Evolutionary conservation across 1,140 invertebrate species (phyloP).

Genomic region (Drosophila athabasca): DNA sequence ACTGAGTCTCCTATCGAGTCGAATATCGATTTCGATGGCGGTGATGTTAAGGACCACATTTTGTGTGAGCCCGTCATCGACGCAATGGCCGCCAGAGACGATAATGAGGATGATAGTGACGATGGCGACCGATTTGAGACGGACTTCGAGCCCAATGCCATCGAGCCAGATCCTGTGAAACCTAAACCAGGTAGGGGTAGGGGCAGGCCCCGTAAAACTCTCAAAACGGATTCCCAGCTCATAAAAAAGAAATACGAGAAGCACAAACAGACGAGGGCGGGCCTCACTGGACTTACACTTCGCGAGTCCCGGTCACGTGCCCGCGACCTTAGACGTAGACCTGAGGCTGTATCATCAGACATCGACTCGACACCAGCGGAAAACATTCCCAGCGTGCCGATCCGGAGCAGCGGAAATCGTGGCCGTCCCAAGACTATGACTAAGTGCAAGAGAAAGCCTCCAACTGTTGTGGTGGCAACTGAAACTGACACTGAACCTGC

Average conservation of each 20-base stretch:
- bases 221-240: constrained; percentile 34
- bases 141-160: constrained; percentile 28
- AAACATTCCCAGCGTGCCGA: too few relatives aligned
- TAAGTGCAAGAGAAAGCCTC: constrained; percentile 5
- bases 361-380: too few relatives aligned
- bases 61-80: constrained; percentile 71
- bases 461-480: neutral
- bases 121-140: constrained; percentile 26
- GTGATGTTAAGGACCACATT: constrained; percentile 68
- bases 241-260: constrained; percentile 46
- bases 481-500: constrained; percentile 10
- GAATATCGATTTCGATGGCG: constrained; percentile 43
- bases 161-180: constrained; percentile 21
- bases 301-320: constrained; percentile 49
- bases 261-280: constrained; percentile 18
- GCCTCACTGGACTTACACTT: constrained; percentile 24
- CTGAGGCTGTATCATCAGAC: too few relatives aligned
- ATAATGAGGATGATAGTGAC: constrained; percentile 13
- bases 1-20: constrained; percentile 55
- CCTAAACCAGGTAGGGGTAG: constrained; percentile 8
- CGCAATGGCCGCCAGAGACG: constrained; percentile 35
- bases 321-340: constrained; percentile 35
- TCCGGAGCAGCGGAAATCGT: constrained; percentile 18
- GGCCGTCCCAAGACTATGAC: constrained; percentile 51
- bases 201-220: constrained; percentile 34